Evolutionary conservation across 2,888 invertebrate species (phyloP), one percentile per base, ranked within the genome.

Genomic region (Tyria jacobaeae): DNA sequence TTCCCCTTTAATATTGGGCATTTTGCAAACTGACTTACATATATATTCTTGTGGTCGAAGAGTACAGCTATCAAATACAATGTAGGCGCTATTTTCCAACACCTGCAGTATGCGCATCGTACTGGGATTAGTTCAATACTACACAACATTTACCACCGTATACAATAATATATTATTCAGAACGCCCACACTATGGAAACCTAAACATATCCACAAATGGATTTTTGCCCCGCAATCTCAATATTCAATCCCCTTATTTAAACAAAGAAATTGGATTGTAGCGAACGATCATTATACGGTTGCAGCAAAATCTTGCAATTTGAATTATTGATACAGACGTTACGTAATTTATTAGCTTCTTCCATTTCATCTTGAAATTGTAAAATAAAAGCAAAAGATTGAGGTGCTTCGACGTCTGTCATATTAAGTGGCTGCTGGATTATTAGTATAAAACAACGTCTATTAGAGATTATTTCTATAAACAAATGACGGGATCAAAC

Each of bases 171-270:
- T 85, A 89, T 87, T 87, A 87, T 84, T 80, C 80, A 81, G 71
- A 65, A 71, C 76, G 3, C 59, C 60, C 57, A 68, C 71, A 66
- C 71, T 65, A 70, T 66, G 71, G 62, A 60, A 72, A 72, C 67
- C 78, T 79, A 76, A 78, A 83, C 78, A 79, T 70, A 64, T 79
- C 81, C 76, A 73, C 69, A 61, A 87, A 84, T 81, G 75, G 81
- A 87, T 82, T 86, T 83, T 85, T 87, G 82, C 87, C 84, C 84
- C 68, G 82, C 79, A 83, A 83, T 86, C 82, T 86, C 86, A 85
- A 88, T 87, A 85, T 90, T 87, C 87, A 83, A 90, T 89, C 85
- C 79, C 83, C 73, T 86, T 89, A 84, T 89, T 89, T 88, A 87
- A 90, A 89, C 88, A 87, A 87, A 81, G 85, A 84, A 87, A 90